Evolutionary conservation across 2,888 invertebrate genomes (phyloP).

Genomic region (Thera britannica): DNA sequence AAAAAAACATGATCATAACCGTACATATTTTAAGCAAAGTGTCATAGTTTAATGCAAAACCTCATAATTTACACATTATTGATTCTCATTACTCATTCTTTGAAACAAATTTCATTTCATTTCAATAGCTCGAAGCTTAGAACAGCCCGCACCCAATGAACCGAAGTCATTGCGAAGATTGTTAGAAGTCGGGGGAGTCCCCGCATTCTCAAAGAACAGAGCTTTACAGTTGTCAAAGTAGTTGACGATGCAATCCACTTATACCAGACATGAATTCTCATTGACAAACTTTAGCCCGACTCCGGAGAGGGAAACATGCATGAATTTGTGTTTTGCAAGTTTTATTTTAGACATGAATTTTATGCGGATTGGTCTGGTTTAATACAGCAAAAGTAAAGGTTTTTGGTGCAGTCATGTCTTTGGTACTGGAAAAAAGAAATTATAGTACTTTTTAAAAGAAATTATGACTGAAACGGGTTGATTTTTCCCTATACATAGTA

Average conservation of each 20-base stretch:
- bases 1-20: no score
- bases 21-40: no score
- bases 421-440: no score
- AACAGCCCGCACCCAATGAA: not conserved
- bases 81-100: no score
- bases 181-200: not conserved
- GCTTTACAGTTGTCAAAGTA: slow-evolving; percentile 10
- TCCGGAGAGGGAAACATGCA: slow-evolving; percentile 6
- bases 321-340: slow-evolving; percentile 5
- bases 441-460: no score
- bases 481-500: no score
- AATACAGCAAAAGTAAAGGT: not conserved
- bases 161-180: not conserved
- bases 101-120: no score
- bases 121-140: not conserved
- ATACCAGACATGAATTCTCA: slow-evolving; percentile 23
- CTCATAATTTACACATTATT: no score
- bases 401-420: no score
- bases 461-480: no score
- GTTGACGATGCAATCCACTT: slow-evolving; percentile 29
- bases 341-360: not conserved
- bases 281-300: slow-evolving; percentile 17
- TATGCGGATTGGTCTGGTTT: not conserved
- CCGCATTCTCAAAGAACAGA: not conserved
- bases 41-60: no score